Evolutionary conservation across 2,888 invertebrate species (phyloP).

Genomic region (Protodeltote pygarga): DNA sequence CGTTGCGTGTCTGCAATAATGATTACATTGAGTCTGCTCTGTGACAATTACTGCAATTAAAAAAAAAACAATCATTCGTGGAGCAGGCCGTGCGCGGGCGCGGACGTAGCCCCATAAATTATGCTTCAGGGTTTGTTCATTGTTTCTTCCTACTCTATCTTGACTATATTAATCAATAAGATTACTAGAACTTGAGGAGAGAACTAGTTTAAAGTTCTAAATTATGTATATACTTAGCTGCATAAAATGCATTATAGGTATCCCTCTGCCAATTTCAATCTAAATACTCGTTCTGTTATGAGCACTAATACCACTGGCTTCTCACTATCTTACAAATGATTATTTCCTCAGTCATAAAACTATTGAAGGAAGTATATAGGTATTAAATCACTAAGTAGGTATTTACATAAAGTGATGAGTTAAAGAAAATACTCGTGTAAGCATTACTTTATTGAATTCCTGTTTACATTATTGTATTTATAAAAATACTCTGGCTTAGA

Average conservation of each 20-base stretch:
- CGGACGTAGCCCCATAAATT: conserved; percentile 31
- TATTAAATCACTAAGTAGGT: conserved; percentile 22
- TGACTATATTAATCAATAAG: neutral
- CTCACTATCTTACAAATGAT: conserved; percentile 8
- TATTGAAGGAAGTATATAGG: conserved; percentile 42
- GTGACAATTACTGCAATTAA: conserved; percentile 66
- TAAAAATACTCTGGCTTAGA: conserved; percentile 6
- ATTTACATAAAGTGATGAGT: conserved; percentile 48
- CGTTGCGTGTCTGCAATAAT: conserved; percentile 52
- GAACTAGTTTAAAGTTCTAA: neutral
- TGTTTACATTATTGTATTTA: conserved; percentile 41
- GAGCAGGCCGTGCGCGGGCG: conserved; percentile 37
- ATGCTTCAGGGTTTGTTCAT: conserved; percentile 24
- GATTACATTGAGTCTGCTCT: conserved; percentile 30
- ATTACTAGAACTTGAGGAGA: neutral
- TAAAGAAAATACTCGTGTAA: conserved; percentile 46
- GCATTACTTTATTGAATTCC: conserved; percentile 41
- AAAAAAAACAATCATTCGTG: conserved; percentile 55
- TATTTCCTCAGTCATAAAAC: conserved; percentile 38
- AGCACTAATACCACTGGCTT: too few relatives aligned
- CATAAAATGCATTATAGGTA: too few relatives aligned
- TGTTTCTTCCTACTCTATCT: conserved; percentile 2
- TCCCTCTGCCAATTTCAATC: too few relatives aligned
- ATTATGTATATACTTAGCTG: too few relatives aligned
- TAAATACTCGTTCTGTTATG: too few relatives aligned